phyloP scores from a whole-genome alignment of 2,888 invertebrate genomes.

The Lycaena phlaeas region DNA sequence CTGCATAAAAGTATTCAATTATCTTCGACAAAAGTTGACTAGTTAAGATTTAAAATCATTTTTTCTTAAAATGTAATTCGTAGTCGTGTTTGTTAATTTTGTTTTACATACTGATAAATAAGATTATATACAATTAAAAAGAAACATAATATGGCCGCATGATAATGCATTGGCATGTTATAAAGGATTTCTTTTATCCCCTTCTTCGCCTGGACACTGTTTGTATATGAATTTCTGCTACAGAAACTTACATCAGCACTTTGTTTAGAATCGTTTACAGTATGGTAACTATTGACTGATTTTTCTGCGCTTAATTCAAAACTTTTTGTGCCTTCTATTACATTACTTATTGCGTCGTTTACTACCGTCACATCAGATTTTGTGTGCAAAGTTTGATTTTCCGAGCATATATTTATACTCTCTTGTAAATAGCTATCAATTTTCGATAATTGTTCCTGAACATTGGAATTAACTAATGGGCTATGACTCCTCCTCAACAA shows the following conservation, averaged over 20 bases:
- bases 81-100: conserved; percentile 44
- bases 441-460: conserved; percentile 55
- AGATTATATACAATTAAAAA: conserved; percentile 69
- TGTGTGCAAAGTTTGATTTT: conserved; percentile 19
- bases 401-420: conserved; percentile 48
- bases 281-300: conserved; percentile 12
- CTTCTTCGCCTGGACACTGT: conserved; percentile 43
- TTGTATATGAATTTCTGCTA: conserved; percentile 31
- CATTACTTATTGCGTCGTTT: not conserved
- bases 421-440: conserved; percentile 60
- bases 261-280: conserved; percentile 9
- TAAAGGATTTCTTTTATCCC: conserved; percentile 51
- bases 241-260: conserved; percentile 18
- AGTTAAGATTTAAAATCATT: conserved; percentile 28
- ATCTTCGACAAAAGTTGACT: conserved; percentile 40
- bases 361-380: conserved; percentile 7
- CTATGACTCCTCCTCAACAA: conserved; percentile 24
- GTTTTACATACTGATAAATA: conserved; percentile 62
- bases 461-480: conserved; percentile 45
- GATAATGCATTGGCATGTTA: conserved; percentile 68
- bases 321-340: not conserved
- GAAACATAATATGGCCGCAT: conserved; percentile 64
- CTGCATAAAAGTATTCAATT: conserved; percentile 17
- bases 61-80: conserved; percentile 15
- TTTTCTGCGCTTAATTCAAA: conserved; percentile 14